Conservation (phyloP, 2,888 invertebrate genomes). For the Pandemis heparana region DNA sequence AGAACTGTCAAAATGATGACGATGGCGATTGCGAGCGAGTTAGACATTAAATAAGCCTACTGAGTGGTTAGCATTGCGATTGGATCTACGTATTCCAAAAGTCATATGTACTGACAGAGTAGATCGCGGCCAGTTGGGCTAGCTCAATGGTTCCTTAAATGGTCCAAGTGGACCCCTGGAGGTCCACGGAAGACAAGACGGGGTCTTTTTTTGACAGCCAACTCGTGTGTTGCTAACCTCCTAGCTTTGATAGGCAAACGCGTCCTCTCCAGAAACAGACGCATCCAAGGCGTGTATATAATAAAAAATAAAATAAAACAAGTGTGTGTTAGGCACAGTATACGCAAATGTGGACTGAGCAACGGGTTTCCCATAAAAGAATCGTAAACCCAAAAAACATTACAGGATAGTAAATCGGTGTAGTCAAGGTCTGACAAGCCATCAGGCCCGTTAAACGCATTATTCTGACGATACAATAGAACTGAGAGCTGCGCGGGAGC, state of each 20-base stretch:
- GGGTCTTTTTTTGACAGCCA: too few species aligned
- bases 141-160: too few species aligned
- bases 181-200: too few species aligned
- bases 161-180: too few species aligned
- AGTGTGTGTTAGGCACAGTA: neutral
- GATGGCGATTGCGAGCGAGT: too few species aligned
- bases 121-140: too few species aligned
- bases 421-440: neutral
- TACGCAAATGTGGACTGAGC: neutral
- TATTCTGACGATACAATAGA: neutral
- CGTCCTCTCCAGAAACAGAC: neutral
- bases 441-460: neutral
- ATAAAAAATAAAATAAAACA: conserved; percentile 17
- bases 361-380: conserved; percentile 14
- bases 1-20: too few species aligned
- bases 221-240: too few species aligned
- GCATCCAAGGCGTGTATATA: conserved; percentile 2
- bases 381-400: conserved; percentile 32
- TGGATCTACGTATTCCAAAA: too few species aligned
- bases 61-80: too few species aligned
- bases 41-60: too few species aligned
- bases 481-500: neutral
- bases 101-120: too few species aligned
- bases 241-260: neutral
- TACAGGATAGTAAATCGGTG: conserved; percentile 18